phyloP scores from a whole-genome alignment of 2,113 vertebrate species.

The Callipepla californica region DNA sequence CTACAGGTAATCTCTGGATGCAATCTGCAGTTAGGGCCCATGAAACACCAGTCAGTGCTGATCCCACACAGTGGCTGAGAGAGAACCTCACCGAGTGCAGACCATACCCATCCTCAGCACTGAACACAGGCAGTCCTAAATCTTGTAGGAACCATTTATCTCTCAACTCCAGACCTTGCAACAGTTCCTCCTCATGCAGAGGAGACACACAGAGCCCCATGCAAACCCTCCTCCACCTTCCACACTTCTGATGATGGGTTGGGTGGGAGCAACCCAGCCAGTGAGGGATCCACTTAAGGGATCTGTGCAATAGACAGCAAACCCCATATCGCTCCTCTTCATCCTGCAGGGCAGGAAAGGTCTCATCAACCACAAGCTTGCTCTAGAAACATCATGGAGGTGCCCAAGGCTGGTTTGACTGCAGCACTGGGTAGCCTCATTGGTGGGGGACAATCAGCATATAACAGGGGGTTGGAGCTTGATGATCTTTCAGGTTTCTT shows the following conservation, averaged over 20 bases:
- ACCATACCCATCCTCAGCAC: neutral
- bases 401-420: too few species aligned
- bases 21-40: neutral
- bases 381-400: neutral
- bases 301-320: neutral
- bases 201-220: neutral
- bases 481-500: too few species aligned
- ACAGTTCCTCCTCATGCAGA: neutral
- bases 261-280: neutral
- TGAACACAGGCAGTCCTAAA: neutral
- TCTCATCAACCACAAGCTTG: neutral
- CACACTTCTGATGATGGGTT: neutral
- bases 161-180: neutral
- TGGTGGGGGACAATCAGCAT: too few species aligned
- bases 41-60: neutral
- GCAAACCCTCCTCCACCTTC: neutral
- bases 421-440: too few species aligned
- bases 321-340: neutral
- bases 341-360: neutral
- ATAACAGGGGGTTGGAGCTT: too few species aligned
- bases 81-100: neutral
- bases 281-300: neutral
- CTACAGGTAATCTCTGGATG: constrained; percentile 44
- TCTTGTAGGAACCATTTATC: neutral
- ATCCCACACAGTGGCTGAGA: neutral